Evolutionary conservation across 2,797 vertebrate species (phyloP), one percentile per base, ranked within the genome.

Genomic region (Ptychobarbus kaznakovi): DNA sequence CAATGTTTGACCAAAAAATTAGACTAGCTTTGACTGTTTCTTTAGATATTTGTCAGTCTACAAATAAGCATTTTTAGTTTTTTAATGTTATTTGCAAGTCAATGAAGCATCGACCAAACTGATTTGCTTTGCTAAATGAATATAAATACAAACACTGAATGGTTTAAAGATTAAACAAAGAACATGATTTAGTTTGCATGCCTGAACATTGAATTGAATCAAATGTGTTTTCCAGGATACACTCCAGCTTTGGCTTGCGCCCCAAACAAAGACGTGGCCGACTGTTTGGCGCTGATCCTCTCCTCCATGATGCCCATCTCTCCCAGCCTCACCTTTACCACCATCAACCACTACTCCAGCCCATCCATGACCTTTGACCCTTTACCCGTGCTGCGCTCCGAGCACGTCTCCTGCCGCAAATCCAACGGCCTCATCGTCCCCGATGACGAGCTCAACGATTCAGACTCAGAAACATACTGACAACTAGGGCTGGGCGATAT

Each of bases 281-380:
- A 98, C 93, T 99, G 98, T 89, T 96, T 99, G 94, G 96, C 98
- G 92, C 94, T 99, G 91, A 99, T 99, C 94, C 97, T 99, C 86
- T 97, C 98, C 95, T 98, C 97, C 94, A 99, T 99, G 98, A 99
- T 97, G 96, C 97, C 97, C 96, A 97, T 98, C 93, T 96, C 87
- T 8, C 7, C 99, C 96, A 25, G 4, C 63, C 98, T 97, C 82
- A 95, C 96, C 0, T 97, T 97, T 86, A 94, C 94, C 92, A 95
- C 96, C 90, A 95, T 97, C 95, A 97, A 97, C 90, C 96, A 97
- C 92, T 97, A 96, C 88, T 95, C 95, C 91, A 83, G 94, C 94
- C 90, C 96, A 91, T 97, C 97, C 88, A 99, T 97, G 90, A 97
- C 96, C 90, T 98, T 98, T 0, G 96, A 97, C 85, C 92, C 96